Conservation (phyloP, 2,888 invertebrate species). For the Drosophila meridionalis region DNA sequence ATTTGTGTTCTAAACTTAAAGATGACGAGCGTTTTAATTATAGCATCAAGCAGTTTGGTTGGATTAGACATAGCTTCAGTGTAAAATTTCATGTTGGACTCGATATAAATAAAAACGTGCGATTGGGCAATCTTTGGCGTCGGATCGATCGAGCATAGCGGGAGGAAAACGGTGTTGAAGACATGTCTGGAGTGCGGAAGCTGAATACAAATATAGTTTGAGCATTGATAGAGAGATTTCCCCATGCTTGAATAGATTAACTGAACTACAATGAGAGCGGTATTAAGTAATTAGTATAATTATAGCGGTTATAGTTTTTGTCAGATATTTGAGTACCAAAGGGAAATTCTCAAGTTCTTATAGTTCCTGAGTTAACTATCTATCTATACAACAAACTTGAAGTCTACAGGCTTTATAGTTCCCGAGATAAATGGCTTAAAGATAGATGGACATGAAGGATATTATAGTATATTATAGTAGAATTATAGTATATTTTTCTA, state of each 20-base stretch:
- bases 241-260: not conserved
- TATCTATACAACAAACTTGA: not conserved
- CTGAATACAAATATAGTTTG: not conserved
- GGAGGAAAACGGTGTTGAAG: not conserved
- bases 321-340: not conserved
- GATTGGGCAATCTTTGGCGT: conserved; percentile 5
- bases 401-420: not conserved
- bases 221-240: not conserved
- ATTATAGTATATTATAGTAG: no score
- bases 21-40: conserved; percentile 50
- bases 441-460: no score
- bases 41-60: conserved; percentile 48
- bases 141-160: not conserved
- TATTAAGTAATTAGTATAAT: no score
- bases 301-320: not conserved
- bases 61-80: conserved; percentile 50
- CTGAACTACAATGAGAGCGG: not conserved
- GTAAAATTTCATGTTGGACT: conserved; percentile 13
- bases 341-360: not conserved
- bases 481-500: no score
- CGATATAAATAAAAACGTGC: conserved; percentile 6
- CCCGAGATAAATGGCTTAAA: not conserved
- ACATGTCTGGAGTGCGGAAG: not conserved
- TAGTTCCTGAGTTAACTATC: not conserved
- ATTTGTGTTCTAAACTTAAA: conserved; percentile 54